phyloP scores from a whole-genome alignment of 2,888 invertebrate species.

The Eupithecia vulgata region DNA sequence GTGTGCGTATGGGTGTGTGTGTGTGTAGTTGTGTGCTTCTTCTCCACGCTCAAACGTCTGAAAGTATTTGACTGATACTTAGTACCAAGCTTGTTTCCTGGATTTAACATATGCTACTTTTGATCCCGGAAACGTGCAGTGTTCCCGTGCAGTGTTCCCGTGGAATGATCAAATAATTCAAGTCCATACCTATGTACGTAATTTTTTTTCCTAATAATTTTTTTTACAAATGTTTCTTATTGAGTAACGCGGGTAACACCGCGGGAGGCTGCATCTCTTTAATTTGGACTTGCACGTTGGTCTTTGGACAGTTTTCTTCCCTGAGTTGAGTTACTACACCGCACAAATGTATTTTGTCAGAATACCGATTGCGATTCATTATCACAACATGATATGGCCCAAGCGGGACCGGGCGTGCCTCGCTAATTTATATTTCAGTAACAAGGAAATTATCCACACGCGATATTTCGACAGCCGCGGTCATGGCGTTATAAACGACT shows the following conservation, averaged over 20 bases:
- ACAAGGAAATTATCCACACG: conserved; percentile 39
- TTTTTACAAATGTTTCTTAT: too few relatives aligned
- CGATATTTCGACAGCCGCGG: conserved; percentile 35
- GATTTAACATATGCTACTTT: too few relatives aligned
- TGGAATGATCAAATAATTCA: neutral
- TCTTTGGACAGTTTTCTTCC: neutral
- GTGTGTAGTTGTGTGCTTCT: neutral
- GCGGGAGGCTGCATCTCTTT: neutral
- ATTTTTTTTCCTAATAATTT: too few relatives aligned
- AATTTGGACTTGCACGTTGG: neutral
- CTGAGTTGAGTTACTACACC: neutral
- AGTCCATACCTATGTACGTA: too few relatives aligned
- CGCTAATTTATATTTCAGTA: conserved; percentile 36
- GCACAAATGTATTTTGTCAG: neutral
- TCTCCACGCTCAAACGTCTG: neutral
- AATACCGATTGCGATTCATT: neutral
- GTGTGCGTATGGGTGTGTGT: too few relatives aligned
- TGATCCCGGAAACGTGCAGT: too few relatives aligned
- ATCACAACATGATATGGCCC: conserved; percentile 13
- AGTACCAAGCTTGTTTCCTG: neutral
- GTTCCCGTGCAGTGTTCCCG: too few relatives aligned
- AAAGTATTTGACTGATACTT: neutral
- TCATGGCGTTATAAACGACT: conserved; percentile 30
- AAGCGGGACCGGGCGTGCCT: conserved; percentile 21
- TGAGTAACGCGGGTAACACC: neutral